Conservation (phyloP, 2,113 vertebrate genomes). For the Trogon melanurus region DNA sequence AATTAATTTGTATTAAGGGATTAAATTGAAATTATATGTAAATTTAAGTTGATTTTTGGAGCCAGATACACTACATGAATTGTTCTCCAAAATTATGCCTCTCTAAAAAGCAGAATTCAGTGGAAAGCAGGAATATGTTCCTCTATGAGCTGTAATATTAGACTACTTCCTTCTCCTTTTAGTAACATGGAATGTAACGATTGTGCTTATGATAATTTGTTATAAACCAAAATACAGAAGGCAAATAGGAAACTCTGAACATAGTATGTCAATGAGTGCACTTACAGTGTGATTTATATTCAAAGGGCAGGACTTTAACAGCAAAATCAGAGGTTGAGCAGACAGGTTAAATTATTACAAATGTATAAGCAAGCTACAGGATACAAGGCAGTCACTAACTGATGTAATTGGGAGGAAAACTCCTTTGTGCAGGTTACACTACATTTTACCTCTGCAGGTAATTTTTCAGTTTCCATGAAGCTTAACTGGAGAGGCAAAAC, state of each 20-base stretch:
- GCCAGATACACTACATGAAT: neutral
- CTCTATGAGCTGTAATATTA: neutral
- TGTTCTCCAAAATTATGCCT: neutral
- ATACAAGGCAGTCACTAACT: neutral
- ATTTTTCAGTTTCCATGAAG: neutral
- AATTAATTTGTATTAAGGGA: neutral
- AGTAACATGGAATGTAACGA: neutral
- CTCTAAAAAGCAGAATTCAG: neutral
- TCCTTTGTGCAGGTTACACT: neutral
- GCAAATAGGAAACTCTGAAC: neutral
- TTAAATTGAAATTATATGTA: neutral
- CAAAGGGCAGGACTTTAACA: neutral
- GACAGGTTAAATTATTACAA: neutral
- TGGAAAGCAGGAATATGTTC: neutral
- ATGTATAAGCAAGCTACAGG: neutral
- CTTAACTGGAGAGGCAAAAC: neutral
- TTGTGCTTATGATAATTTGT: neutral
- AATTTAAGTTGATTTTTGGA: neutral
- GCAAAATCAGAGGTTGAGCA: neutral
- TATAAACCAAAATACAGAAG: neutral
- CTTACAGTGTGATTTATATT: neutral
- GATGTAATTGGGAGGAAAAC: neutral
- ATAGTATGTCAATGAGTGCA: neutral
- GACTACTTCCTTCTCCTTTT: neutral
- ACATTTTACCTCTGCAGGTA: neutral